Conservation (phyloP, 2,888 invertebrate genomes). For the Dolichopus griseipennis region DNA sequence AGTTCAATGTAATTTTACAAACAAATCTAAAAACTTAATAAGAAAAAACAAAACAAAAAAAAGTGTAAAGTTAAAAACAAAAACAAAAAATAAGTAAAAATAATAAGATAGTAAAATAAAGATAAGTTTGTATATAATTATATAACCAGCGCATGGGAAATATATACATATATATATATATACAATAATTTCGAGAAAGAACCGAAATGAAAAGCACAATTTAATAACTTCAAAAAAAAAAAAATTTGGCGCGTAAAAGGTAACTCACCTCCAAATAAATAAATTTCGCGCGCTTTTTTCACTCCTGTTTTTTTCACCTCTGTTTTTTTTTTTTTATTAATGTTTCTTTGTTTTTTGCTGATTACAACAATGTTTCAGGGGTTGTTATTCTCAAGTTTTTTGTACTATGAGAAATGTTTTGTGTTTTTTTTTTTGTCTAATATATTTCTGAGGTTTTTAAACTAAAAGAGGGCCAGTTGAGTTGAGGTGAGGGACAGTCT, state of each 20-base stretch:
- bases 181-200: neutral
- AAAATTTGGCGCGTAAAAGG: neutral
- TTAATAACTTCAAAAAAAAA: too few relatives aligned
- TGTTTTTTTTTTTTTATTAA: neutral
- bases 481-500: too few relatives aligned
- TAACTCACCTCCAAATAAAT: neutral
- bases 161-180: too few relatives aligned
- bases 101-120: neutral
- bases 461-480: too few relatives aligned
- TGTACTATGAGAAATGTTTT: too few relatives aligned
- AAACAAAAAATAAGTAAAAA: neutral
- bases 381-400: neutral
- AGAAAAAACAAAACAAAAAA: neutral
- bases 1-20: conserved; percentile 6
- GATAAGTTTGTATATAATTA: conserved; percentile 2
- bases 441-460: too few relatives aligned
- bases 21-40: neutral
- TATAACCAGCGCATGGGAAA: neutral
- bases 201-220: neutral
- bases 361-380: neutral
- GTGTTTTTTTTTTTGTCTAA: too few relatives aligned
- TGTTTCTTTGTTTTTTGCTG: neutral
- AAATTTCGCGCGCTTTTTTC: neutral
- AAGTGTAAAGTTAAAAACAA: neutral
- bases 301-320: neutral